These are phyloP conservation scores for Drosophila mojavensis DNA, from an alignment of 1,140 invertebrate species.

Conservation along the genomic window DNA sequence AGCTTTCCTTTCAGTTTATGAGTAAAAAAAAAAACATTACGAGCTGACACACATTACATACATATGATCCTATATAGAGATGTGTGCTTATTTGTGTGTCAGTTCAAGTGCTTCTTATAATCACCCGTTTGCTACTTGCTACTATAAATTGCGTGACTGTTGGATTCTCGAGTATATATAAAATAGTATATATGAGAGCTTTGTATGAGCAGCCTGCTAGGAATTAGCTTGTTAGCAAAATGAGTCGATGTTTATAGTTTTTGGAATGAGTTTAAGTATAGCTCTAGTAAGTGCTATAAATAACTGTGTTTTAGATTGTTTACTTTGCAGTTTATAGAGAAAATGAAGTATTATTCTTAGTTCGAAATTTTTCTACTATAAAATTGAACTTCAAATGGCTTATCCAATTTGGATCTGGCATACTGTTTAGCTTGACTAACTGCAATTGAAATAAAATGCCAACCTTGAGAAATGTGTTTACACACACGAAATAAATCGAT, in stretches of 20 bases:
- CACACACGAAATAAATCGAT: conserved; percentile 38
- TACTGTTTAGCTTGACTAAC: neutral
- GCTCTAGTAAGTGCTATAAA: neutral
- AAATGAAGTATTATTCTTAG: neutral
- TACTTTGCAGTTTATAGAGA: neutral
- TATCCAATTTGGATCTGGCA: neutral
- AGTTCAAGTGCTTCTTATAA: conserved; percentile 71
- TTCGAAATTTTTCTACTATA: neutral
- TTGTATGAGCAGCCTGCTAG: conserved; percentile 2
- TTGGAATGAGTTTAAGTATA: neutral
- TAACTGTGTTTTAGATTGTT: neutral
- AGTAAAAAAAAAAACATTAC: conserved; percentile 12
- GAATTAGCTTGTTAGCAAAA: conserved; percentile 2
- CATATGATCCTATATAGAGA: neutral
- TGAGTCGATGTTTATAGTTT: conserved; percentile 1
- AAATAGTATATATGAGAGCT: conserved; percentile 8
- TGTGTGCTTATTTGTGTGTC: neutral
- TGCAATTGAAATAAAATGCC: too few relatives aligned
- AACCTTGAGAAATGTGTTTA: neutral
- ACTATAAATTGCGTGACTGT: conserved; percentile 68
- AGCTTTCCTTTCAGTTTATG: conserved; percentile 14
- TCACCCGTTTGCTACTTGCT: conserved; percentile 23
- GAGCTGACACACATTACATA: conserved; percentile 8
- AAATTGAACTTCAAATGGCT: neutral
- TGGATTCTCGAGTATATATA: conserved; percentile 48